phyloP scores from a whole-genome alignment of 2,888 invertebrate species.

The Orthosia cruda region DNA sequence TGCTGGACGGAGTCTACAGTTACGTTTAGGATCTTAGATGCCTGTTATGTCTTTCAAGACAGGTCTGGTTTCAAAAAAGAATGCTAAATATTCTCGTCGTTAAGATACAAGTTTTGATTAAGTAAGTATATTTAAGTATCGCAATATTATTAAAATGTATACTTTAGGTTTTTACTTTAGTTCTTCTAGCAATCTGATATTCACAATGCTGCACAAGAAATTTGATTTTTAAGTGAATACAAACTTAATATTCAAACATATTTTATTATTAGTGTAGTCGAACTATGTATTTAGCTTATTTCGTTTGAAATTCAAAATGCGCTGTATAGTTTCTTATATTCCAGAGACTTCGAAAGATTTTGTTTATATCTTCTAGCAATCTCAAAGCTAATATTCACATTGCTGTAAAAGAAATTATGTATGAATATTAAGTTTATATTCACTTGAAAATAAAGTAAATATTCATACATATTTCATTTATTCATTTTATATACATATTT shows the following conservation, averaged over 20 bases:
- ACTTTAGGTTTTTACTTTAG: no score
- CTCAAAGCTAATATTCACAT: no score
- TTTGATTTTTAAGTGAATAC: background rate
- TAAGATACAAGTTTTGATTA: no score
- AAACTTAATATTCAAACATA: background rate
- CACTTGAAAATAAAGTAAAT: no score
- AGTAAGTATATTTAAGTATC: background rate
- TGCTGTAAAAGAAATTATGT: no score
- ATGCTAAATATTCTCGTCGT: background rate
- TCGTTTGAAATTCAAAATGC: background rate
- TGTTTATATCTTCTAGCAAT: no score
- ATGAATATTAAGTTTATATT: no score
- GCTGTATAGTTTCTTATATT: background rate
- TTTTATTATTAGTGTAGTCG: background rate
- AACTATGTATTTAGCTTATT: background rate
- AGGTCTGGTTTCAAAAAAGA: background rate
- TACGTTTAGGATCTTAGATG: slow-evolving; percentile 14
- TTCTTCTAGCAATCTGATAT: background rate
- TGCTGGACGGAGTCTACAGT: slow-evolving; percentile 16
- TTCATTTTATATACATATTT: no score
- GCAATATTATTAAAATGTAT: no score
- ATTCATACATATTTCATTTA: no score
- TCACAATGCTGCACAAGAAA: no score
- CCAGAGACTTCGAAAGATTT: no score
- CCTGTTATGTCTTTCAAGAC: slow-evolving; percentile 1